phyloP scores from a whole-genome alignment of 2,797 vertebrate species.

The Orestias chungarensis region DNA sequence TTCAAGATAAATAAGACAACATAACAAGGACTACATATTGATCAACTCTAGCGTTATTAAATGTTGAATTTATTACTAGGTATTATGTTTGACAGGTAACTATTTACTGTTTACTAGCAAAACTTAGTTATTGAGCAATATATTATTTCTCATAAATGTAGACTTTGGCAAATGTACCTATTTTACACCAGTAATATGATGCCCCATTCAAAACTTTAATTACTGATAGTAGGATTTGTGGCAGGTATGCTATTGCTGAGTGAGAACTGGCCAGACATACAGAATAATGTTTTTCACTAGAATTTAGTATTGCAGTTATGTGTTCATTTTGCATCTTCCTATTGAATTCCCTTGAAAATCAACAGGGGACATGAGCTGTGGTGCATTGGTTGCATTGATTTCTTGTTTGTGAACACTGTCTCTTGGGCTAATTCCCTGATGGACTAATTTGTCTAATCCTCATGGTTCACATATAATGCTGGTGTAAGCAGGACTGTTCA shows the following conservation, averaged over 20 bases:
- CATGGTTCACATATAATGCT: constrained; percentile 7
- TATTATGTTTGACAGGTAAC: too few relatives aligned
- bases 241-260: background rate
- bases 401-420: constrained; percentile 14
- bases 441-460: constrained; percentile 22
- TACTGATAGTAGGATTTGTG: background rate
- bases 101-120: background rate
- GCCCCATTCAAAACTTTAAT: background rate
- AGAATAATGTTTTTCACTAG: background rate
- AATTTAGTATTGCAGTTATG: constrained; percentile 6
- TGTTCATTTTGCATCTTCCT: constrained; percentile 8
- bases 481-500: background rate
- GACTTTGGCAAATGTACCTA: background rate
- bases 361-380: constrained; percentile 8
- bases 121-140: background rate
- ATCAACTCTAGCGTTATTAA: background rate
- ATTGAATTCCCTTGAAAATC: constrained; percentile 23
- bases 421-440: constrained; percentile 9
- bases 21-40: background rate
- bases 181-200: background rate
- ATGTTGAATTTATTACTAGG: background rate
- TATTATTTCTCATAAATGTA: background rate
- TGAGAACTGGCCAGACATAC: background rate
- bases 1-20: too few relatives aligned
- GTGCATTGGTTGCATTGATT: constrained; percentile 8